Evolutionary conservation across 23 tunicate genomes (phyloP).

Genomic region (Clavelina lepadiformis): DNA sequence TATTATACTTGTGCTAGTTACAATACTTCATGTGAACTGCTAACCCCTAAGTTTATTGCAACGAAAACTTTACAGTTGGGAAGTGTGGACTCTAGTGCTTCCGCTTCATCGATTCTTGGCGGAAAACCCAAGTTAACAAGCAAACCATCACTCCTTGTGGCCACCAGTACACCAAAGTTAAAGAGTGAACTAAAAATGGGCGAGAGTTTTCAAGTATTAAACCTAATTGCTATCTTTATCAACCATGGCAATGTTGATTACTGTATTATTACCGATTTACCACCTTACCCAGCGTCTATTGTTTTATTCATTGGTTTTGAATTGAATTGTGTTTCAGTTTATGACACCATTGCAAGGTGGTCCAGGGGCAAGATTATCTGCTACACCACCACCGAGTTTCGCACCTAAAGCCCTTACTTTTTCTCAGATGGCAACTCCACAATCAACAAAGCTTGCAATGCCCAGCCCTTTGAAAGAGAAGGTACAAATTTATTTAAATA

Average conservation of each 20-base stretch:
- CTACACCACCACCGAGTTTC: neutral
- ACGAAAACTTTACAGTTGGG: slow-evolving; percentile 1
- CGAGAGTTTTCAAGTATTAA: neutral
- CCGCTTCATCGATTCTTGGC: neutral
- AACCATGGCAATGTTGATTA: no score
- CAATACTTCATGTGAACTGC: neutral
- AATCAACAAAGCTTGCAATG: no score
- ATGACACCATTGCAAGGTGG: neutral
- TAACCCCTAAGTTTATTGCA: neutral
- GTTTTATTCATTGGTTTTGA: no score
- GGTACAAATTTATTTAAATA: no score
- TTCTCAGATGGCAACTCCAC: neutral
- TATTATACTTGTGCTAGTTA: no score
- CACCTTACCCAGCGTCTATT: no score
- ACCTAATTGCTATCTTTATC: no score
- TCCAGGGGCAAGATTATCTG: neutral
- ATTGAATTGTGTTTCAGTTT: no score
- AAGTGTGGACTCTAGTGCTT: slow-evolving; percentile 10
- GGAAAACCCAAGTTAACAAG: slow-evolving; percentile 36
- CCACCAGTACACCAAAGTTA: slow-evolving; percentile 25
- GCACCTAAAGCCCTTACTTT: neutral
- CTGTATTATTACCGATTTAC: no score
- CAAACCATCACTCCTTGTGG: slow-evolving; percentile 19
- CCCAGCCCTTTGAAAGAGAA: no score
- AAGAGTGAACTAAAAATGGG: neutral